phyloP scores from a whole-genome alignment of 1,140 invertebrate species.

The Homalodisca vitripennis region DNA sequence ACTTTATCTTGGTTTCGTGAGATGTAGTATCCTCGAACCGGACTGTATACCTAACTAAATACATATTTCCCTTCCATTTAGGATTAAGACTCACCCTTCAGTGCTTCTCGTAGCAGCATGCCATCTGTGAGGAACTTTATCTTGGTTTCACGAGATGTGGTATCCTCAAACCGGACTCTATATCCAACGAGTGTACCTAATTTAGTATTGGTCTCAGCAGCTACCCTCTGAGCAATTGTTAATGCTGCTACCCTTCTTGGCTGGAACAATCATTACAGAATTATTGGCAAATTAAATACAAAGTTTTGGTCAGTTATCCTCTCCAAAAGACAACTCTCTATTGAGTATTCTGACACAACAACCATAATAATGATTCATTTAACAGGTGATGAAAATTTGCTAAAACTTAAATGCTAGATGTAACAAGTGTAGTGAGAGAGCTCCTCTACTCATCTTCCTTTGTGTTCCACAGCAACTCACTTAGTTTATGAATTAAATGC shows the following conservation, averaged over 20 bases:
- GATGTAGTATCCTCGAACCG: conserved; percentile 88
- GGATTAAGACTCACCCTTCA: conserved; percentile 58
- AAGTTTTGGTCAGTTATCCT: background rate
- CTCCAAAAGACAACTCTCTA: background rate
- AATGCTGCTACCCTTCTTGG: conserved; percentile 92
- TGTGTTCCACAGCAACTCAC: too few species aligned
- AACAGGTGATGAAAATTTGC: background rate
- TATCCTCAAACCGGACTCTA: conserved; percentile 90
- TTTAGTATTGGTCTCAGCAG: conserved; percentile 64
- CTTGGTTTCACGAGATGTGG: conserved; percentile 70
- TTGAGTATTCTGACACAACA: background rate
- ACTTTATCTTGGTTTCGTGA: conserved; percentile 77
- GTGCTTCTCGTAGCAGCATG: conserved; percentile 88
- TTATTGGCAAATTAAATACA: background rate
- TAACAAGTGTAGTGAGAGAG: background rate
- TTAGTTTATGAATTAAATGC: too few species aligned
- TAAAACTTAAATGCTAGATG: background rate
- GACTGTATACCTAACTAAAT: conserved; percentile 87
- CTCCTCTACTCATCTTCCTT: too few species aligned
- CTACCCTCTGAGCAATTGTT: conserved; percentile 83
- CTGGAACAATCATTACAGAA: conserved; percentile 47
- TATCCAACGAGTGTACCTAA: conserved; percentile 85
- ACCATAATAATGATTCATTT: background rate
- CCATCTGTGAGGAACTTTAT: conserved; percentile 94
- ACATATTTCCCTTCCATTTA: too few species aligned